Evolutionary conservation across 2,113 vertebrate genomes (phyloP), one percentile per base, ranked within the genome.

Genomic region (Cinclus mexicanus): DNA sequence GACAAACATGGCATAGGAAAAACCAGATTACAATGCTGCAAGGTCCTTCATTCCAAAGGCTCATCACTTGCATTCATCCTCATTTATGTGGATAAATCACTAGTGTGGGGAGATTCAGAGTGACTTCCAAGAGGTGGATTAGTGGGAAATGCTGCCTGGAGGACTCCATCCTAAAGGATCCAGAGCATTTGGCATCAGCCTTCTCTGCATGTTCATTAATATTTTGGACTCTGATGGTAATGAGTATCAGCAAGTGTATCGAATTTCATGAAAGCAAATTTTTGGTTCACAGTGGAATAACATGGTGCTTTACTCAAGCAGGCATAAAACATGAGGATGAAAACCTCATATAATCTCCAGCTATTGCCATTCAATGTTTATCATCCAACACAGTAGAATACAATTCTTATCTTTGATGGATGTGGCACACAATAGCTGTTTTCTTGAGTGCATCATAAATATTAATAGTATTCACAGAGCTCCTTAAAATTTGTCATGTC

Each of bases 361-460:
- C 64, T 95, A 96, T 94, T 95, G 96, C 90, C 94, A 96, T 92
- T 96, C 89, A 95, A 61, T 90, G 96, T 97, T 97, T 94, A 95
- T 96, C 86, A 82, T 46, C 93, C 96, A 86, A 87, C 69, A 74
- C 60, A 83, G 94, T 47, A 60, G 78, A 96, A 94, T 82, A 95
- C 93, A 94, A 87, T 92, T 22, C 83, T 94, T 91, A 89, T 86
- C 92, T 83, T 81, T 97, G 97, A 97, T 97, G 95, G 97, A 97
- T 96, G 94, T 71, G 83, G 88, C 47, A 46, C 88, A 95, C 94
- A 93, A 74, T 85, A 74, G 87, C 77, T 95, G 92, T 96, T 93
- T 82, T 95, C 83, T 96, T 94, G 90, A 96, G 74, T 37, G 78
- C 56, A 93, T 93, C 94, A 97, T 96, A 96, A 98, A 97, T 98